Evolutionary conservation across 2,888 invertebrate genomes (phyloP).

Genomic region (Hirtodrosophila duncani): DNA sequence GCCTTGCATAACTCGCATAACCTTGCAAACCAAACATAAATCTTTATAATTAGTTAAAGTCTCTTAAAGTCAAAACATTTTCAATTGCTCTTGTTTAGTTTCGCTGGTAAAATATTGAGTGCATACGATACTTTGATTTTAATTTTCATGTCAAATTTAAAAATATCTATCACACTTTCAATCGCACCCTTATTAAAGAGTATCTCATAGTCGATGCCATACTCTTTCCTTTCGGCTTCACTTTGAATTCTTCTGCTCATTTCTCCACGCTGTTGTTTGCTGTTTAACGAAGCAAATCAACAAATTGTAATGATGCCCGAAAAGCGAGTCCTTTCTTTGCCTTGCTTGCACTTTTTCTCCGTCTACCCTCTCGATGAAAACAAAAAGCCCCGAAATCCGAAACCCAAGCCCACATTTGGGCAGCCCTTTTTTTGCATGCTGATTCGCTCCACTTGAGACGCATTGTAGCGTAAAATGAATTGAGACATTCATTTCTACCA

Average conservation of each 20-base stretch:
- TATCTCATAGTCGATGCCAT: too few relatives aligned
- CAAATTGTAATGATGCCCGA: slow-evolving; percentile 68
- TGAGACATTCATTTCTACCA: slow-evolving; percentile 62
- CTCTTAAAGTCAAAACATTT: too few relatives aligned
- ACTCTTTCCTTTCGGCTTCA: neutral
- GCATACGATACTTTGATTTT: too few relatives aligned
- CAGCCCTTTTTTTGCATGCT: slow-evolving; percentile 60
- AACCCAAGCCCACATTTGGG: slow-evolving; percentile 22
- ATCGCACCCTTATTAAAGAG: slow-evolving; percentile 16
- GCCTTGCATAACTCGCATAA: too few relatives aligned
- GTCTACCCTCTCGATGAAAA: neutral
- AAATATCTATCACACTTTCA: too few relatives aligned
- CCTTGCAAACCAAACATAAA: too few relatives aligned
- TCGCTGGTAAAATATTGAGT: too few relatives aligned
- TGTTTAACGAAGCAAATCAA: slow-evolving; percentile 74
- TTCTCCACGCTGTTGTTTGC: slow-evolving; percentile 49
- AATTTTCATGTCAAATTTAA: too few relatives aligned
- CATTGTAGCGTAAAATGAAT: slow-evolving; percentile 71
- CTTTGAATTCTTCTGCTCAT: neutral
- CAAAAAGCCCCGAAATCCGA: slow-evolving; percentile 12
- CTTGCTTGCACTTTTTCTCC: slow-evolving; percentile 61
- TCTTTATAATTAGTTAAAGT: too few relatives aligned
- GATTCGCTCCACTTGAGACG: slow-evolving; percentile 61
- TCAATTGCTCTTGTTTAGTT: too few relatives aligned
- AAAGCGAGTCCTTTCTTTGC: slow-evolving; percentile 51